phyloP scores from a whole-genome alignment of 2,797 vertebrate genomes.

The Sebastes diploproa region DNA sequence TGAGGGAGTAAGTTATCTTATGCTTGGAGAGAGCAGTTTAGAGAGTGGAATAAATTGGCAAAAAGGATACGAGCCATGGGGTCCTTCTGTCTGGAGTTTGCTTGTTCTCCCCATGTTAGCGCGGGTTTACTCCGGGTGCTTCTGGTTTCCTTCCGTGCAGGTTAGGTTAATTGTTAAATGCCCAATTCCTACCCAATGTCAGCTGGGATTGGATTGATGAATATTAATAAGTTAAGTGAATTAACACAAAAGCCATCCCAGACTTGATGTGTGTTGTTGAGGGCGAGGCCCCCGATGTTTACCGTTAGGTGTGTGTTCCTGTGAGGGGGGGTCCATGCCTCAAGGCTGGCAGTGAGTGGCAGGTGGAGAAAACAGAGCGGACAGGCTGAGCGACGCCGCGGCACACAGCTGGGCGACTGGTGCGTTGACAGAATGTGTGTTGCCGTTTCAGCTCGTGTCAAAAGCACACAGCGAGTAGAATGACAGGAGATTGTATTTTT shows the following conservation, averaged over 20 bases:
- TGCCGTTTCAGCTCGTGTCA: constrained; percentile 37
- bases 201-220: not conserved
- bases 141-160: too few species aligned
- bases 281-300: constrained; percentile 26
- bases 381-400: constrained; percentile 46
- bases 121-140: too few species aligned
- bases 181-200: too few species aligned
- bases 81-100: too few species aligned
- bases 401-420: constrained; percentile 22
- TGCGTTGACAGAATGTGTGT: constrained; percentile 48
- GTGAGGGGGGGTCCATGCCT: not conserved
- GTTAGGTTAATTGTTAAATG: too few species aligned
- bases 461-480: constrained; percentile 11
- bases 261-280: constrained; percentile 1
- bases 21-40: not conserved
- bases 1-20: constrained; percentile 25
- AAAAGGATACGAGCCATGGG: not conserved
- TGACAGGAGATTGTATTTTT: constrained; percentile 53
- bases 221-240: not conserved
- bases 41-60: not conserved
- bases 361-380: constrained; percentile 41
- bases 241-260: not conserved
- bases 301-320: constrained; percentile 44
- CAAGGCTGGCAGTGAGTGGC: constrained; percentile 53
- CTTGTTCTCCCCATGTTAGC: too few species aligned